Percentiles rank a stretch among this genome's conserved stretches.
Evolutionary conservation across 2,888 invertebrate species (phyloP).

Genomic region (Meiosimyza decipiens): DNA sequence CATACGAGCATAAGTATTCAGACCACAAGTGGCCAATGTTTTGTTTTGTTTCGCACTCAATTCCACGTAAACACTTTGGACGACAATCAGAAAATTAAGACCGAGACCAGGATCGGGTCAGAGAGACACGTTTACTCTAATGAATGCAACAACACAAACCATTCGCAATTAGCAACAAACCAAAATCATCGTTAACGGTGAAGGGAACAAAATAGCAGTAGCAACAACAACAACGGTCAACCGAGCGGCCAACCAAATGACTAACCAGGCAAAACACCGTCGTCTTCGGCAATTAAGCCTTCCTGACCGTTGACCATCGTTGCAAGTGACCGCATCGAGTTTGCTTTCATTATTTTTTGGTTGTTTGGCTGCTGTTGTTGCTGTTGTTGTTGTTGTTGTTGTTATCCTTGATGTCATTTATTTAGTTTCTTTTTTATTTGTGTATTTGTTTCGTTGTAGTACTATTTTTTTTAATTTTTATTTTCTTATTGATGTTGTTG

Average conservation of each 20-base stretch:
- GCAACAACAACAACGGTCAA: slow-evolving; percentile 1
- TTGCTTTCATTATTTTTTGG: slow-evolving; percentile 63
- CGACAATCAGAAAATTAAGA: slow-evolving; percentile 8
- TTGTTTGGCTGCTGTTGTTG: slow-evolving; percentile 35
- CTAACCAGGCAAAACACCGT: slow-evolving; percentile 40
- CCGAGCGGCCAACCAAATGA: slow-evolving; percentile 6
- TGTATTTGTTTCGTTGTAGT: slow-evolving; percentile 15
- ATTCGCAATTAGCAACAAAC: slow-evolving; percentile 40
- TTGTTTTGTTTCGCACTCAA: background rate
- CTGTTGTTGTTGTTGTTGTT: slow-evolving; percentile 41
- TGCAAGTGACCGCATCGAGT: slow-evolving; percentile 59
- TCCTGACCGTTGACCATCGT: slow-evolving; percentile 56
- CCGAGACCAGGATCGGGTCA: background rate
- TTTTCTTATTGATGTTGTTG: slow-evolving; percentile 40
- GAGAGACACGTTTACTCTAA: slow-evolving; percentile 9
- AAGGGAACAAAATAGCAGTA: background rate
- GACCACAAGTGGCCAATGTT: no score
- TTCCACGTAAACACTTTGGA: slow-evolving; percentile 5
- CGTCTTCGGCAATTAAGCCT: slow-evolving; percentile 57
- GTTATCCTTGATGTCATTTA: slow-evolving; percentile 59
- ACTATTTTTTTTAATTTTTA: slow-evolving; percentile 1
- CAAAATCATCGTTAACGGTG: slow-evolving; percentile 39
- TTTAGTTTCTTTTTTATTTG: slow-evolving; percentile 51
- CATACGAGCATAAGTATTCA: no score
- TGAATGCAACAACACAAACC: slow-evolving; percentile 29